phyloP scores from a whole-genome alignment of 1,140 invertebrate species.

The Heterodera schachtii region DNA sequence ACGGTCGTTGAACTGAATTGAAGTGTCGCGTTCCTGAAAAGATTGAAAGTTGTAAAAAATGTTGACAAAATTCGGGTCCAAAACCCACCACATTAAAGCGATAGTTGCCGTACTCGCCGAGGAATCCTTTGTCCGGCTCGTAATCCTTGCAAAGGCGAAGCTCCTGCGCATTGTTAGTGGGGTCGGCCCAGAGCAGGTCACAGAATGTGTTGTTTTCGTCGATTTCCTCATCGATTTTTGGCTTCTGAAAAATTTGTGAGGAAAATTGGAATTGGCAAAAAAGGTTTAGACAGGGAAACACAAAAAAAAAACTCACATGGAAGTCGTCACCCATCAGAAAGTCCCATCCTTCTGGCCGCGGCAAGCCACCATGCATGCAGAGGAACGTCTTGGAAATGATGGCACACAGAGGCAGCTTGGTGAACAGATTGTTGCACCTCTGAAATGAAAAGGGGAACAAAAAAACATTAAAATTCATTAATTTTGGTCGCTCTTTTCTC shows the following conservation, averaged over 20 bases:
- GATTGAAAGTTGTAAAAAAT: background rate
- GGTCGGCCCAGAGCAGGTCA: slow-evolving; percentile 24
- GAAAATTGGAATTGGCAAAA: background rate
- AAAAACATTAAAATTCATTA: background rate
- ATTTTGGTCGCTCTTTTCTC: background rate
- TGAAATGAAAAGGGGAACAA: background rate
- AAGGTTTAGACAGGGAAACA: too few relatives aligned
- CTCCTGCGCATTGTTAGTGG: slow-evolving; percentile 14
- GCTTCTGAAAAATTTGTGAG: background rate
- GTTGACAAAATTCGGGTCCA: too few relatives aligned
- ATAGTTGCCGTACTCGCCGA: background rate
- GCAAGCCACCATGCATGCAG: slow-evolving; percentile 21
- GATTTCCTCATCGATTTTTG: slow-evolving; percentile 11
- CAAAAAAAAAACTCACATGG: background rate
- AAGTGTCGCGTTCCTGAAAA: slow-evolving; percentile 11
- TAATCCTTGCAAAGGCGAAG: background rate
- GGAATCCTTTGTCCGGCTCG: background rate
- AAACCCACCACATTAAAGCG: background rate
- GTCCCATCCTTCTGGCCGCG: slow-evolving; percentile 10
- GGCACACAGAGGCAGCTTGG: slow-evolving; percentile 10
- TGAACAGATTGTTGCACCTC: slow-evolving; percentile 16
- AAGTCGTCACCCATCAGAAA: slow-evolving; percentile 4
- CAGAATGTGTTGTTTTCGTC: slow-evolving; percentile 1
- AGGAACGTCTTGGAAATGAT: slow-evolving; percentile 3
- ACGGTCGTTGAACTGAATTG: slow-evolving; percentile 19